Conservation (phyloP, 2,888 invertebrate species). For the Chesias legatella region DNA sequence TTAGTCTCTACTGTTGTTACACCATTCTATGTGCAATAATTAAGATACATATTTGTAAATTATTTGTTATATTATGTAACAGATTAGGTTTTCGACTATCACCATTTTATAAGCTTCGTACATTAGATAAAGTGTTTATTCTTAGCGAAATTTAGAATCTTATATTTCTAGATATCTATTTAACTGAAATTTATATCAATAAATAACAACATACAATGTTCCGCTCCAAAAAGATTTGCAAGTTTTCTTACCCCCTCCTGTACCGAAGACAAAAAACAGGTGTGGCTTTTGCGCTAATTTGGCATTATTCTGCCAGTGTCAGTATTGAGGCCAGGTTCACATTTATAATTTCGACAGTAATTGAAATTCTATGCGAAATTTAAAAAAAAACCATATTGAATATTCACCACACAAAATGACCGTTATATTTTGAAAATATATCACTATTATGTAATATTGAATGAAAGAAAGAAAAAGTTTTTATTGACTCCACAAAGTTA, state of each 20-base stretch:
- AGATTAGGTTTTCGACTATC: constrained; percentile 31
- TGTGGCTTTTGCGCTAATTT: too few species aligned
- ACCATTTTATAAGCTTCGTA: constrained; percentile 47
- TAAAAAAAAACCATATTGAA: too few species aligned
- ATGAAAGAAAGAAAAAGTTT: too few species aligned
- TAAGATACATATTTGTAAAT: constrained; percentile 19
- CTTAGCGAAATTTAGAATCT: constrained; percentile 19
- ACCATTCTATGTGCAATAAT: constrained; percentile 29
- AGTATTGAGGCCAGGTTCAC: too few species aligned
- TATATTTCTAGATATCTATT: constrained; percentile 61
- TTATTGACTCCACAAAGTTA: too few species aligned
- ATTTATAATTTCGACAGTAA: too few species aligned
- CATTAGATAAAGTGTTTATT: constrained; percentile 51
- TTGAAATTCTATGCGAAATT: too few species aligned
- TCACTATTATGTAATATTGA: too few species aligned
- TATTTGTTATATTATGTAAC: constrained; percentile 18
- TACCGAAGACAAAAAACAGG: too few species aligned
- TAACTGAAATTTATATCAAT: constrained; percentile 67
- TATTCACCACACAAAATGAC: too few species aligned
- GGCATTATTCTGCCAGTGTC: too few species aligned
- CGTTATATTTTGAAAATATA: too few species aligned
- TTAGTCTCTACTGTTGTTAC: constrained; percentile 30
- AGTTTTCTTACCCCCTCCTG: constrained; percentile 1
- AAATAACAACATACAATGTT: constrained; percentile 59
- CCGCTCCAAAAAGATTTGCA: constrained; percentile 39